phyloP scores from a whole-genome alignment of 2,113 vertebrate genomes.

The Ictidomys tridecemlineatus region DNA sequence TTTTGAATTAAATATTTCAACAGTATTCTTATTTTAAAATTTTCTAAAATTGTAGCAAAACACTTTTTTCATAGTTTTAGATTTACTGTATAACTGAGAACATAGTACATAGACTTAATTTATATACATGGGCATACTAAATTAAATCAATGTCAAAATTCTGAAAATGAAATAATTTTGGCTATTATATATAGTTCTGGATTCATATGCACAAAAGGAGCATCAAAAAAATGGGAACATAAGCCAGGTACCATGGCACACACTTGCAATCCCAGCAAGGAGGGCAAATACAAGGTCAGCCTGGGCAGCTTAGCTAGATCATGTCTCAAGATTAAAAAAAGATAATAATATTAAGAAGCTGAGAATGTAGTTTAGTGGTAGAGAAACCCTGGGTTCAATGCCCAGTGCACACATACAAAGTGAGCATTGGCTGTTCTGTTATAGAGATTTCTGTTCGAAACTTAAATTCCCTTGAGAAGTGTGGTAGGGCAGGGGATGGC shows the following conservation, averaged over 20 bases:
- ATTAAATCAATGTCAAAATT: neutral
- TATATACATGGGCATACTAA: neutral
- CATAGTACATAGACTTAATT: neutral
- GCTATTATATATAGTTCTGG: neutral
- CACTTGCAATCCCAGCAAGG: too few relatives aligned
- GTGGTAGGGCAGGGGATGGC: neutral
- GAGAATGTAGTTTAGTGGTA: too few relatives aligned
- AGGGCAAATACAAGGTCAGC: too few relatives aligned
- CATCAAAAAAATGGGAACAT: neutral
- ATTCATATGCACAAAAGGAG: neutral
- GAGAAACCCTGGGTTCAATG: too few relatives aligned
- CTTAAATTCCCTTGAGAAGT: neutral
- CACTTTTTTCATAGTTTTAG: neutral
- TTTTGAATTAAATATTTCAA: neutral
- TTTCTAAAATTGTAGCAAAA: neutral
- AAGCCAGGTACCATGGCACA: too few relatives aligned
- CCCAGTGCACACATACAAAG: too few relatives aligned
- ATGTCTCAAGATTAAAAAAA: too few relatives aligned
- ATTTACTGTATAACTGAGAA: neutral
- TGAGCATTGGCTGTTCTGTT: neutral
- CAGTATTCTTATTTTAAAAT: neutral
- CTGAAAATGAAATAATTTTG: neutral
- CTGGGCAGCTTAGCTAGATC: too few relatives aligned
- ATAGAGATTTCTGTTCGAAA: neutral
- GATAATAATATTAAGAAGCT: too few relatives aligned